Evolutionary conservation across 2,797 vertebrate genomes (phyloP), one percentile per base, ranked within the genome.

Genomic region (Neosilurus mollespiculum): DNA sequence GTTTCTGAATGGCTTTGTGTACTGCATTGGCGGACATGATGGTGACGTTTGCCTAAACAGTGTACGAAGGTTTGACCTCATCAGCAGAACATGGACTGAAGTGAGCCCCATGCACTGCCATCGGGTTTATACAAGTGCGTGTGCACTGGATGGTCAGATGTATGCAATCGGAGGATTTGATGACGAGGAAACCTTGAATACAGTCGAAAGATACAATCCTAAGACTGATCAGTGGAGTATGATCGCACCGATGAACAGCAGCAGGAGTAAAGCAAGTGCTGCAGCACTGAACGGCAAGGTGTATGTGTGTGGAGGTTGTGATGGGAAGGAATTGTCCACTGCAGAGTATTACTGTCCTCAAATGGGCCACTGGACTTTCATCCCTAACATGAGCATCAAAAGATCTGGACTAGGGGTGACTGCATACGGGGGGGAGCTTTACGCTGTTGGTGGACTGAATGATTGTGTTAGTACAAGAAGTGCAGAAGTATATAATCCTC

Each of bases 111-210:
- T 98, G 97, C 88, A 96, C 87, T 90, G 58, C 0, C 88, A 92
- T 5, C 94, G 96, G 69, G 94, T 95, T 90, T 96, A 95, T 0
- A 92, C 96, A 34, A 96, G 96, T 0, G 93, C 96, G 8, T 86
- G 94, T 0, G 91, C 95, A 11, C 91, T 96, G 54, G 85, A 94
- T 0, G 89, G 93, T 9, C 92, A 86, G 83, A 95, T 97, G 86
- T 97, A 96, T 0, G 95, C 96, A 85, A 91, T 98, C 89, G 96
- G 96, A n/a, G 96, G 96, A 9, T 95, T 89, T 9, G 91, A 96
- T 0, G 95, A 96, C 18, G 6, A 2, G 6, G 37, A 43, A 43
- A 2, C 37, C 37, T 43, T 43, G 37, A 67, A 67, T 20, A 67
- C 65, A 67, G 65, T 18, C 9, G 65, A 67, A 15, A 6, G 34